phyloP scores from a whole-genome alignment of 2,888 invertebrate genomes.

The Brachylomia viminalis region DNA sequence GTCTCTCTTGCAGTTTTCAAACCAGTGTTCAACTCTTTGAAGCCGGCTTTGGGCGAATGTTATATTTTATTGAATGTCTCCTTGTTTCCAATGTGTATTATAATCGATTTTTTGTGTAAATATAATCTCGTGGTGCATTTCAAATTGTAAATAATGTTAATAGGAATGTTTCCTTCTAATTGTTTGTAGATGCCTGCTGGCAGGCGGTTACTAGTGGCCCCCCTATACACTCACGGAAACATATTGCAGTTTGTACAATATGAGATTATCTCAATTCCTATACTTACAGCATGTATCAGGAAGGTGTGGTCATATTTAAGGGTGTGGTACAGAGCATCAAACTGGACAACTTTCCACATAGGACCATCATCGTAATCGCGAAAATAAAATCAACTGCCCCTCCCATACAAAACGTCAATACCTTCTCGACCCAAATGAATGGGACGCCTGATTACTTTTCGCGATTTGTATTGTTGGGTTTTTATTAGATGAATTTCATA shows the following conservation, averaged over 20 bases:
- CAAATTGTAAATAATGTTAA: constrained; percentile 56
- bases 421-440: background rate
- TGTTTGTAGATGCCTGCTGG: constrained; percentile 59
- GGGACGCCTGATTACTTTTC: background rate
- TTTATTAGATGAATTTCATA: background rate
- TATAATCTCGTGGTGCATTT: constrained; percentile 54
- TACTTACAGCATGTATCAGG: background rate
- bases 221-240: constrained; percentile 12
- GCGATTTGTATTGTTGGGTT: background rate
- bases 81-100: constrained; percentile 28
- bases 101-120: constrained; percentile 35
- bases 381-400: background rate
- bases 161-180: constrained; percentile 56
- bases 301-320: background rate
- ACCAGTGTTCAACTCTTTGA: constrained; percentile 2
- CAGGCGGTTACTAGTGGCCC: constrained; percentile 47
- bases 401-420: background rate
- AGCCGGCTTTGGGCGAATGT: constrained; percentile 5
- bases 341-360: background rate
- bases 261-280: constrained; percentile 6
- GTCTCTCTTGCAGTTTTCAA: background rate
- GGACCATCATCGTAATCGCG: background rate
- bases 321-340: background rate
- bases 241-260: constrained; percentile 11
- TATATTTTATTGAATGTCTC: constrained; percentile 14